Conservation (phyloP, 2,113 vertebrate species). For the Loxodonta africana region DNA sequence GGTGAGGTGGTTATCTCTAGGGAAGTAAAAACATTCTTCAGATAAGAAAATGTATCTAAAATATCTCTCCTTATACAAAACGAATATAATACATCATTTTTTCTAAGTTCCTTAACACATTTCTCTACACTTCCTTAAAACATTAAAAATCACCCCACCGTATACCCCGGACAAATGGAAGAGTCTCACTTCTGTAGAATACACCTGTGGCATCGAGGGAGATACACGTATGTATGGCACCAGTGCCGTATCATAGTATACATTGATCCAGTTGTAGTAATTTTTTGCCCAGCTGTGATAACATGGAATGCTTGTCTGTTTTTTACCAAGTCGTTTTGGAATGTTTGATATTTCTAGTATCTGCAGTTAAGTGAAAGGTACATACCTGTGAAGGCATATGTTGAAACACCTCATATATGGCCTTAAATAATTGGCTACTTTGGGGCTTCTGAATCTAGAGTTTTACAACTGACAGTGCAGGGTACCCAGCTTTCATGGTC, state of each 20-base stretch:
- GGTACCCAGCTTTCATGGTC: constrained; percentile 8
- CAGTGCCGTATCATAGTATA: neutral
- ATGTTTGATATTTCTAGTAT: constrained; percentile 39
- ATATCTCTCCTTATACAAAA: neutral
- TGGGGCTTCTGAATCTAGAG: neutral
- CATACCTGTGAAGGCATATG: neutral
- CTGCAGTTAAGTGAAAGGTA: constrained; percentile 27
- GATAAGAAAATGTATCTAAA: constrained; percentile 20
- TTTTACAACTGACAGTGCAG: neutral
- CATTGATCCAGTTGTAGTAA: neutral
- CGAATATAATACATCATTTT: neutral
- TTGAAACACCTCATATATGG: neutral
- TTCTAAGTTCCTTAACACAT: neutral
- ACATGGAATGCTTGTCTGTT: constrained; percentile 40
- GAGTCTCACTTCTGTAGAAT: neutral
- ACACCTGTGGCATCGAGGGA: neutral
- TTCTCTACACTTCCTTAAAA: neutral
- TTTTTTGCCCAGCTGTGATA: constrained; percentile 57
- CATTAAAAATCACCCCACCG: neutral
- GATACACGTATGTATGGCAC: neutral
- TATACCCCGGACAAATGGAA: neutral
- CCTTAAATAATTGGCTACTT: constrained; percentile 43
- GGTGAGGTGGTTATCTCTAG: neutral
- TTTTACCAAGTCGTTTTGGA: constrained; percentile 49
- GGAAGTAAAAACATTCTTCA: constrained; percentile 49